Percentiles rank a stretch among this genome's conserved stretches.
Evolutionary conservation across 2,797 vertebrate genomes (phyloP).

Genomic region (Rhinophrynus dorsalis): DNA sequence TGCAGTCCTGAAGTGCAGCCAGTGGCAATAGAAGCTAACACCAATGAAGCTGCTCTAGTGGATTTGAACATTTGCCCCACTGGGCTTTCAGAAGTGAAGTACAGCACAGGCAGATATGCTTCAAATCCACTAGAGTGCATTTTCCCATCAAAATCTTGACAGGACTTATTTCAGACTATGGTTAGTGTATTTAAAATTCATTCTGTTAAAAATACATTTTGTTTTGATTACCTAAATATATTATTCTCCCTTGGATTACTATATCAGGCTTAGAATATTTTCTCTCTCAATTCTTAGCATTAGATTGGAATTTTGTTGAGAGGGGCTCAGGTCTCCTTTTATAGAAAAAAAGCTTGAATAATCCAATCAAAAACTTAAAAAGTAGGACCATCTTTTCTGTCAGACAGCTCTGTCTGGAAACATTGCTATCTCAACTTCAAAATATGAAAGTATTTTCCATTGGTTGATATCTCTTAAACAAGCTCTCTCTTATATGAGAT

Average conservation of each 20-base stretch:
- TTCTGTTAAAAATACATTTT: background rate
- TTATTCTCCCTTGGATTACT: slow-evolving; percentile 1
- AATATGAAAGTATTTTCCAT: slow-evolving; percentile 27
- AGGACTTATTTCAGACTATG: no score
- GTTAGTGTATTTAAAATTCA: no score
- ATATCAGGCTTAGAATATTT: background rate
- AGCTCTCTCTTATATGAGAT: slow-evolving; percentile 20
- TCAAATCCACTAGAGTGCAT: no score
- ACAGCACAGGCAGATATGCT: no score
- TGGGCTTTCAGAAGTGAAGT: no score
- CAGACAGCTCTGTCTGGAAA: slow-evolving; percentile 28
- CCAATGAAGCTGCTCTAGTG: no score
- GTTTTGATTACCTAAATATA: background rate
- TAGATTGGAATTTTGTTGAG: background rate
- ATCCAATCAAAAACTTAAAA: slow-evolving; percentile 30
- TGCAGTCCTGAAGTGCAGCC: no score
- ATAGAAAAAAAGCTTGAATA: background rate
- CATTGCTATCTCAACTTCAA: slow-evolving; percentile 1
- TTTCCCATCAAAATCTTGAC: no score
- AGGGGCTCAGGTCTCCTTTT: background rate
- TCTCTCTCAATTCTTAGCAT: background rate
- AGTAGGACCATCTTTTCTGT: slow-evolving; percentile 9
- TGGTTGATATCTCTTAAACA: slow-evolving; percentile 24
- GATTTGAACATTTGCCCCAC: no score
- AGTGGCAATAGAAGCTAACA: no score